Conservation (phyloP, 2,888 invertebrate genomes). For the Drosophila neonasuta region DNA sequence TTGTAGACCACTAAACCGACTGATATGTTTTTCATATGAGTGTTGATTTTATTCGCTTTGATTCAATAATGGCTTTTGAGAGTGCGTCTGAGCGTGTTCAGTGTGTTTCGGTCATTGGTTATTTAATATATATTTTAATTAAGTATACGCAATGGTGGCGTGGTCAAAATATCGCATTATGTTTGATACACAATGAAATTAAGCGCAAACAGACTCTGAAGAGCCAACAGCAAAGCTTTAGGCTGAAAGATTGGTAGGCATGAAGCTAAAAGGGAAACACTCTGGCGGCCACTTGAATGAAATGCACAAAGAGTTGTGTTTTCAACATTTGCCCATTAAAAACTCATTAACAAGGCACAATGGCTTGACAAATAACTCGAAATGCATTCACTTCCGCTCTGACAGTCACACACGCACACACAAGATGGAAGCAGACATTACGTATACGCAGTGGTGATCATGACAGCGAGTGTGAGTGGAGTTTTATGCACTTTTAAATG, state of each 20-base stretch:
- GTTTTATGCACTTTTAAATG: constrained; percentile 53
- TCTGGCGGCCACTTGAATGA: constrained; percentile 48
- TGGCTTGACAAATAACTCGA: constrained; percentile 72
- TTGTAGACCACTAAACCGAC: constrained; percentile 7
- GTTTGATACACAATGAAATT: constrained; percentile 71
- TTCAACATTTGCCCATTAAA: constrained; percentile 72
- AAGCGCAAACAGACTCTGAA: constrained; percentile 35
- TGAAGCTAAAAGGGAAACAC: not conserved
- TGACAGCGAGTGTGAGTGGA: constrained; percentile 33
- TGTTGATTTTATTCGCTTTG: constrained; percentile 47
- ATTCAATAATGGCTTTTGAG: constrained; percentile 45
- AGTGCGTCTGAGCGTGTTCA: not conserved
- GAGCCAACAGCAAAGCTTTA: not conserved
- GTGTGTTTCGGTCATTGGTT: constrained; percentile 26
- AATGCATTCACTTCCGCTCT: constrained; percentile 62
- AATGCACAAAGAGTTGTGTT: constrained; percentile 59
- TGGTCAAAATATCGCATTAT: constrained; percentile 67
- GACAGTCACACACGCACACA: constrained; percentile 3
- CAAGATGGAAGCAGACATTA: constrained; percentile 17
- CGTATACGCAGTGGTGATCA: constrained; percentile 52
- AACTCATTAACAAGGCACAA: constrained; percentile 71
- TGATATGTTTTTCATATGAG: constrained; percentile 24
- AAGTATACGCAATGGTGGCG: constrained; percentile 60
- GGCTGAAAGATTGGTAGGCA: not conserved
- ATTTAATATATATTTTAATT: constrained; percentile 66